Percentiles rank a stretch among this genome's conserved stretches.
These are phyloP conservation scores for Orthonychiurus folsomi DNA, from an alignment of 2,888 invertebrate species.

Conservation along the genomic window DNA sequence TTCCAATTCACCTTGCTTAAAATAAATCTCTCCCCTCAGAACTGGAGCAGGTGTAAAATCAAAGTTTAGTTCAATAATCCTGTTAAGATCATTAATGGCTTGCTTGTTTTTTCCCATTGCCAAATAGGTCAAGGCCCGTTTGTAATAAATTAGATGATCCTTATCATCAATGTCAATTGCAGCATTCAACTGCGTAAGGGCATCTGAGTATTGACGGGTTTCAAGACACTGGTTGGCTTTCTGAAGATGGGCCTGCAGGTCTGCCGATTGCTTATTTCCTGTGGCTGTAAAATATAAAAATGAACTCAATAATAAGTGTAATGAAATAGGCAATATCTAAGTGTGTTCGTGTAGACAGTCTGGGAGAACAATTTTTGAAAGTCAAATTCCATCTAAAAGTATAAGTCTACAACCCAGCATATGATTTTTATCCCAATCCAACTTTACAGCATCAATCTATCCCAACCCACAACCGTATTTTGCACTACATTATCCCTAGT, in stretches of 20 bases:
- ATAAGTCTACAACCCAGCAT: no score
- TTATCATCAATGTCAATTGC: slow-evolving; percentile 94
- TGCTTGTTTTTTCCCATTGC: slow-evolving; percentile 92
- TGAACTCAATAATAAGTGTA: no score
- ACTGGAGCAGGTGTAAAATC: slow-evolving; percentile 75
- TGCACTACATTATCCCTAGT: no score
- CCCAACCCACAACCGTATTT: no score
- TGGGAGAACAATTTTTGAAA: no score
- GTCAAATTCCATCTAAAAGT: no score
- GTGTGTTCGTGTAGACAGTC: no score
- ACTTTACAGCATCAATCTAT: no score
- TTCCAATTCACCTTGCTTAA: slow-evolving; percentile 78
- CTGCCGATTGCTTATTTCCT: no score
- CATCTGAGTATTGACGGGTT: slow-evolving; percentile 88
- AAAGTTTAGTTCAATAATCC: slow-evolving; percentile 84
- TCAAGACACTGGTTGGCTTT: slow-evolving; percentile 85
- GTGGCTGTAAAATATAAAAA: no score
- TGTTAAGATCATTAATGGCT: slow-evolving; percentile 86
- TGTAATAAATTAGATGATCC: slow-evolving; percentile 85
- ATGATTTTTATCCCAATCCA: no score
- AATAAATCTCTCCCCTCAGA: slow-evolving; percentile 76
- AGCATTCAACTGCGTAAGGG: slow-evolving; percentile 92
- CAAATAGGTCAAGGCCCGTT: slow-evolving; percentile 49
- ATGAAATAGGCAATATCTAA: no score
- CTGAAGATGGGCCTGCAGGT: slow-evolving; percentile 92